Percentiles rank a stretch among this genome's conserved stretches.
Conservation (phyloP, 37 sponge, comb jelly and placozoan genomes). For the Bolinopsis microptera region DNA sequence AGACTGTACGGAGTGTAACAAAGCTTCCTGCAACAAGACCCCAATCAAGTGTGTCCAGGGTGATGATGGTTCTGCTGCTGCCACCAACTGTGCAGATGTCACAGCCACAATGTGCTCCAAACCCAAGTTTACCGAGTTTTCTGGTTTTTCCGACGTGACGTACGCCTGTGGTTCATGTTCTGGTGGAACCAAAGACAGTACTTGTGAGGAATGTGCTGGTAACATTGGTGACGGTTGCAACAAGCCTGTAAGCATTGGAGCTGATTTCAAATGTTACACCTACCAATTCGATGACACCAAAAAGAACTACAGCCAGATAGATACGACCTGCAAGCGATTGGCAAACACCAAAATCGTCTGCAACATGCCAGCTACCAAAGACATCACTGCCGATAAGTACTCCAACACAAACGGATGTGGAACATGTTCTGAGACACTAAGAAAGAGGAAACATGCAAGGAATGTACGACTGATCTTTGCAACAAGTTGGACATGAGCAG, state of each 20-base stretch:
- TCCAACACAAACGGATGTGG: not conserved
- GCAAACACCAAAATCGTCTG: not conserved
- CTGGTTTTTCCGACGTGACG: not conserved
- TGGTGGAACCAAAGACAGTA: not conserved
- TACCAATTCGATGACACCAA: not conserved
- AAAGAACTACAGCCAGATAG: not conserved
- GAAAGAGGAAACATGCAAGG: not conserved
- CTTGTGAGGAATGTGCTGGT: not conserved
- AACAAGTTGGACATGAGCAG: not conserved
- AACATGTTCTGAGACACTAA: not conserved
- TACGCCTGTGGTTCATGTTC: not conserved
- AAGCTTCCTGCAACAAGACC: not conserved
- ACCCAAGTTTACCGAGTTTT: not conserved
- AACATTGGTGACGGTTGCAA: not conserved
- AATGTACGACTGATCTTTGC: not conserved
- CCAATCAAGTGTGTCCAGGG: not conserved
- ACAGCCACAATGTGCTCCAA: not conserved
- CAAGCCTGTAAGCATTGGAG: not conserved
- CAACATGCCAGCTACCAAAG: not conserved
- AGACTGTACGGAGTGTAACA: not conserved
- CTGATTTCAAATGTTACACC: not conserved
- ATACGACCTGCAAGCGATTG: not conserved
- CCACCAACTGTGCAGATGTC: not conserved
- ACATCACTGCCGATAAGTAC: not conserved
- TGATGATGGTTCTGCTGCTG: not conserved